These are phyloP conservation scores for Macrotrachela quadricornifera DNA, from an alignment of 1,140 invertebrate genomes.

Conservation along the genomic window DNA sequence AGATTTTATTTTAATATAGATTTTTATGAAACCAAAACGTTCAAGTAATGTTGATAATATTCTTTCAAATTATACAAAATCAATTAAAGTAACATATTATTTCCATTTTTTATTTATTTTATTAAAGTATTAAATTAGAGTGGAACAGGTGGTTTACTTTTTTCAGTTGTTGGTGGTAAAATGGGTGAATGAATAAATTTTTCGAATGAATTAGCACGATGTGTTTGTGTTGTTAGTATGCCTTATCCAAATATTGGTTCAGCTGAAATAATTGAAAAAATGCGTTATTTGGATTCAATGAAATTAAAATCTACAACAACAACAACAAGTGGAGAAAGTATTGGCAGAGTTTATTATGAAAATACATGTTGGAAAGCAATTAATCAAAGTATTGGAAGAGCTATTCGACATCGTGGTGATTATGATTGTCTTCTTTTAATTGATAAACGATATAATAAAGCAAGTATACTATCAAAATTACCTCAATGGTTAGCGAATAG, in stretches of 20 bases:
- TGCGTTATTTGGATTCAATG: slow-evolving; percentile 52
- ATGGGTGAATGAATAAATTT: slow-evolving; percentile 87
- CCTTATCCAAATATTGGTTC: slow-evolving; percentile 79
- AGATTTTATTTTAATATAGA: slow-evolving; percentile 16
- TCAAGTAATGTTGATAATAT: slow-evolving; percentile 50
- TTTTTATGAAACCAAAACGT: slow-evolving; percentile 61
- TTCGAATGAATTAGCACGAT: too few species aligned
- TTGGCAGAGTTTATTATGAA: slow-evolving; percentile 64
- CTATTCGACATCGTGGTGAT: slow-evolving; percentile 70
- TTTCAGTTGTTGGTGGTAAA: slow-evolving; percentile 47
- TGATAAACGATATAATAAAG: slow-evolving; percentile 52
- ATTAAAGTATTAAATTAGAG: too few species aligned
- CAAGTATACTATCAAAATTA: too few species aligned
- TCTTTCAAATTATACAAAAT: slow-evolving; percentile 44
- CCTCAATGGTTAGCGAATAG: slow-evolving; percentile 5
- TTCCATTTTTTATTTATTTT: too few species aligned
- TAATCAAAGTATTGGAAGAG: slow-evolving; percentile 81
- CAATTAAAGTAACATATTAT: slow-evolving; percentile 22
- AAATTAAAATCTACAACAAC: slow-evolving; percentile 17
- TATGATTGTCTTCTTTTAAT: slow-evolving; percentile 68
- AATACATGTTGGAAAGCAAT: slow-evolving; percentile 89
- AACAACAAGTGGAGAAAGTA: too few species aligned
- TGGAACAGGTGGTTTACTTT: slow-evolving; percentile 26
- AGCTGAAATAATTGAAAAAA: slow-evolving; percentile 73
- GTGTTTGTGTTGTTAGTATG: slow-evolving; percentile 74